Conservation (phyloP, 2,113 vertebrate genomes). For the Lepidothrix coronata region DNA sequence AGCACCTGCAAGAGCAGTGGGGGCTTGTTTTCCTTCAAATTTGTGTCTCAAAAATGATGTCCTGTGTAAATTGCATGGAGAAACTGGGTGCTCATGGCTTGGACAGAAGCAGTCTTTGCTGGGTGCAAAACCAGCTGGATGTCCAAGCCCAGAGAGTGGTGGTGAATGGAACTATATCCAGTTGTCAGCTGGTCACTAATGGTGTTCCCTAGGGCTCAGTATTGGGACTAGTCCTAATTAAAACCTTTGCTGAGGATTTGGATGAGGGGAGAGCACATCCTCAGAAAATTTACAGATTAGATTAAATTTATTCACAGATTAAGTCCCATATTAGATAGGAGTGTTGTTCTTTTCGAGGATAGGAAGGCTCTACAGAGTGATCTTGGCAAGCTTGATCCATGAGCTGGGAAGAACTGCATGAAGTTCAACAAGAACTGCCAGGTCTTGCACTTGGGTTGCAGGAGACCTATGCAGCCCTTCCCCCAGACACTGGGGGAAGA, state of each 20-base stretch:
- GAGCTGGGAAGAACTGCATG: neutral
- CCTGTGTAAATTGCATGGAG: neutral
- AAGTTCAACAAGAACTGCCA: neutral
- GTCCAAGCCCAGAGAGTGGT: too few relatives aligned
- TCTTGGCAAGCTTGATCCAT: neutral
- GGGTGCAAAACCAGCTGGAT: neutral
- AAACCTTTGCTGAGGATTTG: neutral
- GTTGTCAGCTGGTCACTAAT: too few relatives aligned
- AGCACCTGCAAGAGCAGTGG: neutral
- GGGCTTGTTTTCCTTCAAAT: neutral
- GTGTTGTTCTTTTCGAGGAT: neutral
- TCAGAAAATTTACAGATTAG: neutral
- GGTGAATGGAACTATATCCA: neutral
- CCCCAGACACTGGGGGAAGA: neutral
- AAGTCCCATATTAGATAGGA: neutral
- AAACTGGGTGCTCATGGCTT: neutral
- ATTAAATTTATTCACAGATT: too few relatives aligned
- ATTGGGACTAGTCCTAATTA: neutral
- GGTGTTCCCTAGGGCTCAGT: neutral
- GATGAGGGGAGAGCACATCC: neutral
- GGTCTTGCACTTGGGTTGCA: neutral
- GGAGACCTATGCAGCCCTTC: too few relatives aligned
- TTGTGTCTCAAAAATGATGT: neutral
- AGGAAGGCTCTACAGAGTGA: neutral
- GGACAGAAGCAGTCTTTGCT: neutral